Evolutionary conservation across 2,113 vertebrate genomes (phyloP), one percentile per base, ranked within the genome.

Genomic region (Tapirus terrestris): DNA sequence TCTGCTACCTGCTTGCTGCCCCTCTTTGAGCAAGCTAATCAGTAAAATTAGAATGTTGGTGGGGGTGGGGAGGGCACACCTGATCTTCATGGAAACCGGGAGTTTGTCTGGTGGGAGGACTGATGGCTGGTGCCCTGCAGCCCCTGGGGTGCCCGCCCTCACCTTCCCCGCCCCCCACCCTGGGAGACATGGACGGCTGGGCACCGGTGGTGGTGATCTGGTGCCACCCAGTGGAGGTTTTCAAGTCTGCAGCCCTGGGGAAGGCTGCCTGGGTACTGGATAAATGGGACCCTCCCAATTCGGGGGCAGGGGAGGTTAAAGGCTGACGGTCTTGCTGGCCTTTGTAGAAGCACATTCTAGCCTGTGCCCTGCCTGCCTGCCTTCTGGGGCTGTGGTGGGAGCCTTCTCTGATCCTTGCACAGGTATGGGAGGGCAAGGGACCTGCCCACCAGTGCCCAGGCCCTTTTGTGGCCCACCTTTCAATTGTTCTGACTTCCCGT

Each of bases 151-250:
- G 39, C 58, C 85, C n/a, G 17, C 16, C 16, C 6, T 4, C 23
- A 31, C 65, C 43, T 36, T 14, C 1, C 7, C 33, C 31, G 1
- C 33, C 7, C 33, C 31, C 1, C 33, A 14, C 12, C 67, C 73
- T 67, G 33, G 23, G n/a, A 91, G 36, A 88, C 45, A 17, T 1
- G 17, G 21, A 10, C 14, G 48, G 53, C 31, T 67, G 29, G 53
- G 39, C 29, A 48, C 13, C 36, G 86, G 80, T 53, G 45, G 29
- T 81, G 68, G 63, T 70, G 25, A 56, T 68, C 25, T 92, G 60
- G 85, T 0, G 67, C 91, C 95, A 80, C 89, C 82, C 51, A 68
- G 89, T 90, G 96, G 96, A 88, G 1, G 17, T 6, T 79, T 60
- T 85, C 1, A 25, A 31, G 33, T 60, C 25, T 94, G 94, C 85